These are phyloP conservation scores for Agonopterix arenella DNA, from an alignment of 2,888 invertebrate species.

Conservation along the genomic window DNA sequence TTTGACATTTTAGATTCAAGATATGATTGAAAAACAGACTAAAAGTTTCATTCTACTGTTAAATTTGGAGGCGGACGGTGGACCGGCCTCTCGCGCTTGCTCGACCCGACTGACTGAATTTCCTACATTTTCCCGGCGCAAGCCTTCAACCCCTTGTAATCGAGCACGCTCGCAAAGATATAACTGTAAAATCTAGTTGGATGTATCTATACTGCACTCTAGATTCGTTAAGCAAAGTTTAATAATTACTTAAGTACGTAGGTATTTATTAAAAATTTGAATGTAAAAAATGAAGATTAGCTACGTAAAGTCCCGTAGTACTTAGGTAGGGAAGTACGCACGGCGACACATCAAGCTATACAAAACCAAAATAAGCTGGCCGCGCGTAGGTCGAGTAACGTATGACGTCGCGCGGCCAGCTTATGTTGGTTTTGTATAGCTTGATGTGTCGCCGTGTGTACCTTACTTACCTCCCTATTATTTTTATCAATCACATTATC, in stretches of 20 bases:
- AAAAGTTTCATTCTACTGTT: conserved; percentile 60
- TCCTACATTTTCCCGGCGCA: conserved; percentile 72
- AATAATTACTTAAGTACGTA: background rate
- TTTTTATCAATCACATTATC: too few relatives aligned
- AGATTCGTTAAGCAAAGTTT: background rate
- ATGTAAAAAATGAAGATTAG: too few relatives aligned
- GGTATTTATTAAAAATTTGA: background rate
- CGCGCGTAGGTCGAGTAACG: too few relatives aligned
- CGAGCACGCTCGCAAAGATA: conserved; percentile 57
- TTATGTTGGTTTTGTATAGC: too few relatives aligned
- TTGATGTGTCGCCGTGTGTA: too few relatives aligned
- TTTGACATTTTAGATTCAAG: conserved; percentile 28
- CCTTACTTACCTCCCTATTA: too few relatives aligned
- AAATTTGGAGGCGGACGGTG: conserved; percentile 34
- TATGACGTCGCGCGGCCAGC: too few relatives aligned
- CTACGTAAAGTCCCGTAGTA: too few relatives aligned
- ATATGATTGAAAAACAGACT: conserved; percentile 53
- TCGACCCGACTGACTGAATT: conserved; percentile 70
- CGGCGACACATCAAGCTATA: too few relatives aligned
- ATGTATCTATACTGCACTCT: too few relatives aligned
- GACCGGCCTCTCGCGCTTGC: conserved; percentile 52
- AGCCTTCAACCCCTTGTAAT: conserved; percentile 72
- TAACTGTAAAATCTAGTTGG: conserved; percentile 40
- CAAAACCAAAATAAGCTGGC: too few relatives aligned
- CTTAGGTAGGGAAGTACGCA: too few relatives aligned